phyloP scores from a whole-genome alignment of 2,888 invertebrate species.

The Raillietiella orientalis region DNA sequence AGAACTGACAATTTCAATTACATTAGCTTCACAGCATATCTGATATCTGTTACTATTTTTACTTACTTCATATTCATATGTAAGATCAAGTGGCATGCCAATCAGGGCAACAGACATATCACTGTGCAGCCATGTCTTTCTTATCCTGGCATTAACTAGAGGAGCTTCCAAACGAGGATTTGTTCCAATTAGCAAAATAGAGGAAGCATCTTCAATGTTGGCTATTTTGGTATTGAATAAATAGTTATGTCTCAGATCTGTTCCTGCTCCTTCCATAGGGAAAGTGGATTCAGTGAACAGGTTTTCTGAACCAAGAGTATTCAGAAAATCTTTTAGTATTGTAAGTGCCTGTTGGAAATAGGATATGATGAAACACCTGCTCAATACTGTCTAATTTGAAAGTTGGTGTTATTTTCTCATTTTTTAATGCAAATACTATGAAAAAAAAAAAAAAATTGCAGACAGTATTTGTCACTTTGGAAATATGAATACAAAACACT shows the following conservation, averaged over 20 bases:
- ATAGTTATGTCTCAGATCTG: slow-evolving; percentile 67
- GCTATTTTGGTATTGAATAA: slow-evolving; percentile 64
- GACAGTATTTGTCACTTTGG: too few species aligned
- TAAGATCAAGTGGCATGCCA: too few species aligned
- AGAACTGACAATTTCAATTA: too few species aligned
- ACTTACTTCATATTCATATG: too few species aligned
- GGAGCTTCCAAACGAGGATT: slow-evolving; percentile 95
- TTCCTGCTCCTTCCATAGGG: slow-evolving; percentile 41
- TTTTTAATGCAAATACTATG: too few species aligned
- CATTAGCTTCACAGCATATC: too few species aligned
- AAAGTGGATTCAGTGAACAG: slow-evolving; percentile 71
- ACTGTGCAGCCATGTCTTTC: slow-evolving; percentile 82
- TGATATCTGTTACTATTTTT: too few species aligned
- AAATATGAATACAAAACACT: too few species aligned
- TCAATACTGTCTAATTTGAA: background rate
- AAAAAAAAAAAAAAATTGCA: too few species aligned
- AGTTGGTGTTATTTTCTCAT: too few species aligned
- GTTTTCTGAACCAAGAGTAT: slow-evolving; percentile 49
- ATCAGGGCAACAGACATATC: slow-evolving; percentile 53
- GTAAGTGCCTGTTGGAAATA: slow-evolving; percentile 27
- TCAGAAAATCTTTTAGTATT: slow-evolving; percentile 67
- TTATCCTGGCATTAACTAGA: slow-evolving; percentile 67
- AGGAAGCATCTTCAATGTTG: slow-evolving; percentile 75
- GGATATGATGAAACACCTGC: slow-evolving; percentile 3
- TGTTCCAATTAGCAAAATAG: slow-evolving; percentile 68